Conservation (phyloP, 2,888 invertebrate species). For the Dynastes hyllus region DNA sequence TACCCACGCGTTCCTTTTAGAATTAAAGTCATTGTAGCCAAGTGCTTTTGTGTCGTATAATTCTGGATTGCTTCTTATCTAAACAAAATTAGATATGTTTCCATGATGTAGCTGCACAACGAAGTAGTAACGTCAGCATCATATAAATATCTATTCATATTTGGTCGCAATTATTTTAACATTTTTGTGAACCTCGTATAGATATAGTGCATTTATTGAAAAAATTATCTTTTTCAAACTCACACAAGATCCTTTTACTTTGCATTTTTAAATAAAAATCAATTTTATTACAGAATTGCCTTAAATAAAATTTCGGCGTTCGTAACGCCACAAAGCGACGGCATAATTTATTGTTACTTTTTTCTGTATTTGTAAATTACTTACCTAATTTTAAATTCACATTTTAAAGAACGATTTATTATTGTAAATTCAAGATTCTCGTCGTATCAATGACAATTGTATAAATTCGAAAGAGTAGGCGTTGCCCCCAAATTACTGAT, state of each 20-base stretch:
- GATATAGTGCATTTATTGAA: too few species aligned
- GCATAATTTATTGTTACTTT: background rate
- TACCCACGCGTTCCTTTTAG: background rate
- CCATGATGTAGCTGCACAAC: background rate
- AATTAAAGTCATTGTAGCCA: background rate
- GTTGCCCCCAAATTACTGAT: background rate
- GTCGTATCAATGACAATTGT: background rate
- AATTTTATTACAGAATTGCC: too few species aligned
- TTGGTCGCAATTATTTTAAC: background rate
- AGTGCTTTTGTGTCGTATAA: background rate
- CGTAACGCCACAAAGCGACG: too few species aligned
- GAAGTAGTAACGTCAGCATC: background rate
- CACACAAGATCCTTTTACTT: too few species aligned
- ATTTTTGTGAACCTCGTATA: too few species aligned
- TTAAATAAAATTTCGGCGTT: too few species aligned
- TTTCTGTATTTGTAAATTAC: background rate
- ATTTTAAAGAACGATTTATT: background rate
- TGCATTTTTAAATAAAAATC: too few species aligned
- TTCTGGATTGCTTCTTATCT: background rate
- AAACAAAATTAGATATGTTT: background rate
- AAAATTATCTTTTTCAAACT: too few species aligned
- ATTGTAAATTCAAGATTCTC: background rate
- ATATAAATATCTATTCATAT: too few species aligned
- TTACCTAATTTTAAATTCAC: background rate
- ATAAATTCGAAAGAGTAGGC: slow-evolving; percentile 2